Evolutionary conservation across 2,888 invertebrate genomes (phyloP), one percentile per base, ranked within the genome.

Genomic region (Hypselothyrea guttata): DNA sequence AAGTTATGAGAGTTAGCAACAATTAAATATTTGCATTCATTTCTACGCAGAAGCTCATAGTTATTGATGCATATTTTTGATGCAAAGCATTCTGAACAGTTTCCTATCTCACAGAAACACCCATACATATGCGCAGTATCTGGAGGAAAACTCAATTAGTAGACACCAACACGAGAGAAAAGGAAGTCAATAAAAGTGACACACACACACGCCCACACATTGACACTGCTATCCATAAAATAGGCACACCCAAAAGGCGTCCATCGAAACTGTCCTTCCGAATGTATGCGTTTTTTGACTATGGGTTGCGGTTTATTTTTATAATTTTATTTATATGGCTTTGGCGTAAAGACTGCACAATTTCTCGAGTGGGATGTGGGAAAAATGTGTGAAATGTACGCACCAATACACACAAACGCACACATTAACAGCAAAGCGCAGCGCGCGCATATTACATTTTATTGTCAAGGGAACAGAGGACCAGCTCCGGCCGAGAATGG

Each of bases 361-460:
- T n/a, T n/a, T n/a, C n/a, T n/a, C n/a, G n/a, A n/a, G n/a, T n/a
- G n/a, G n/a, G n/a, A n/a, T 47, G 48, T 46, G 59, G 37, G 42
- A 27, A 11, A 42, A 49, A 61, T 61, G 13, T 60, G 60, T 52
- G 58, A 61, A 54, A 55, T 51, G 56, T 51, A 58, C 54, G 30
- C 51, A 53, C 33, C 47, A 57, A 53, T 47, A 55, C 34, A 61
- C 53, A 51, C 52, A 53, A 16, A 38, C 35, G 35, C 9, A 37
- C 18, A 48, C 3, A 18, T 5, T 15, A 37, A 27, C 33, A 46
- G 66, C 65, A 62, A 35, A 46, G 66, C 65, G 64, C 68, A 57
- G 71, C 65, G 71, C 66, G 68, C 68, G 71, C 75, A 71, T 71
- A 77, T 81, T 70, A 75, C 74, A 72, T 70, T 81, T 75, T 71